phyloP scores from a whole-genome alignment of 2,113 vertebrate species.

The human region GRCh38 chr17:63179001-63179500 shows the following conservation, averaged over 20 bases:
- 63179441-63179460: background rate
- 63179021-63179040: slow-evolving; percentile 37
- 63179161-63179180: background rate
- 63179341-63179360: background rate
- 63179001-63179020: slow-evolving; percentile 37
- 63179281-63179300: background rate
- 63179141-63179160: background rate
- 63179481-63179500: background rate
- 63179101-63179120: slow-evolving; percentile 33
- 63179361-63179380: background rate
- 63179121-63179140: background rate
- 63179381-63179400: background rate
- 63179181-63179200: background rate
- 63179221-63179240: background rate
- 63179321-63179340: background rate
- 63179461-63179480: slow-evolving; percentile 5
- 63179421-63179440: background rate
- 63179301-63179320: background rate
- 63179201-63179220: slow-evolving; percentile 18
- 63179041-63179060: background rate
- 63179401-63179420: background rate
- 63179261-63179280: background rate
- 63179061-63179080: background rate
- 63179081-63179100: background rate
- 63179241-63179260: background rate